Base-by-base conservation (phyloP, 2,888 invertebrate species). In the Drosophila diplacantha region DNA sequence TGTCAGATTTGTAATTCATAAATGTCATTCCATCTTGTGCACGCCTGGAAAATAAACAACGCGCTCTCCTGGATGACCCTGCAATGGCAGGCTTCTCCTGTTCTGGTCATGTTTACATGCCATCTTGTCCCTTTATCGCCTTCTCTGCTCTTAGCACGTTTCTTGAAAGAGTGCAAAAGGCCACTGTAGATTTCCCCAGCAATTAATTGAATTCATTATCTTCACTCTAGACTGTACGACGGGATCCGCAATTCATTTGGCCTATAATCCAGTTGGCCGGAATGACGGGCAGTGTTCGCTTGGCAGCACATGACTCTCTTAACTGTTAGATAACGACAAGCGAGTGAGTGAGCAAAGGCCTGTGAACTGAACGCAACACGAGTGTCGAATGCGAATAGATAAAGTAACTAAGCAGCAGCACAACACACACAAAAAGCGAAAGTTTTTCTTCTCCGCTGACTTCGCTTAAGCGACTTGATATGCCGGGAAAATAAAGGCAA, bases 1-100 rank as follows among this genome's bases (percentile, higher is more conserved):
- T 72, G 72, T 62, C 63, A 66, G 56, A 72, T 57, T 64, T 31
- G 74, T 66, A 53, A 64, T 54, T 71, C 64, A 73, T 61, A 74
- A 74, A 61, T 49, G 60, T 56, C 52, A 56, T 38, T 61, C 9
- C 52, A 32, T 51, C 41, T 62, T 35, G 57, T 44, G 51, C 72
- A 67, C 57, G 55, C 38, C 24, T 18, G 16, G n/a, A 12, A 24
- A 9, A 46, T 16, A 41, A 41, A 57, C 39, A 54, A 12, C 11
- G 44, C 18, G 29, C 20, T n/a, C 24, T 16, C 24, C 24, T 9
- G 18, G 38, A 26, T 7, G 26, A 20, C 24, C 46, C 32, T 20
- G 43, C 24, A 7, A 20, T 35, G n/a, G 12, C 35, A 29, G 26
- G 5, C 49, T 54, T 20, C 49, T 29, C n/a, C 26, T 35, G 47